These are phyloP conservation scores for Ophion ventricosus DNA, from an alignment of 2,888 invertebrate species.

Conservation along the genomic window DNA sequence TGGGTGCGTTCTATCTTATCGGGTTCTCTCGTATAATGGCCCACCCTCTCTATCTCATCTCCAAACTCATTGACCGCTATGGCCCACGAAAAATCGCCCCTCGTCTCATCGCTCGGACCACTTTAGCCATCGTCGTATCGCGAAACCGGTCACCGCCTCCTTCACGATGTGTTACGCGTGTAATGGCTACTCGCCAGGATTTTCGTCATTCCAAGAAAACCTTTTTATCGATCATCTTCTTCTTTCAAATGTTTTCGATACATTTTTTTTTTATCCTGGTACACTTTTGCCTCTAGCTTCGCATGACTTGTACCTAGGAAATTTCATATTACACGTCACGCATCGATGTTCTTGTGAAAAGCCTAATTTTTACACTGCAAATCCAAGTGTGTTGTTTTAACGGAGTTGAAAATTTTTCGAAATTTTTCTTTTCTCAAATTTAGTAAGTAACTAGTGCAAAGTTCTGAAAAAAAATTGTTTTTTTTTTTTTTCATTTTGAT, in stretches of 20 bases:
- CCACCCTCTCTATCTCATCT: slow-evolving; percentile 64
- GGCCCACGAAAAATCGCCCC: slow-evolving; percentile 48
- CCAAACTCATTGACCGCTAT: slow-evolving; percentile 56
- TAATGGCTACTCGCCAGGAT: slow-evolving; percentile 34
- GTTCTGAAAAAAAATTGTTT: no score
- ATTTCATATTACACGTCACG: background rate
- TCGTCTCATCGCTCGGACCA: slow-evolving; percentile 43
- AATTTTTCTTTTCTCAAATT: no score
- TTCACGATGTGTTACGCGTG: slow-evolving; percentile 22
- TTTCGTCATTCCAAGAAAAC: slow-evolving; percentile 15
- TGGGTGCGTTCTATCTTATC: slow-evolving; percentile 62
- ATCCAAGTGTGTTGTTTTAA: no score
- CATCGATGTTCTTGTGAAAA: background rate
- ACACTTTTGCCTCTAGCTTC: background rate
- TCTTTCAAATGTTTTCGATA: slow-evolving; percentile 1
- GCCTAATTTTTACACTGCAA: no score
- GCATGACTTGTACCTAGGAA: no score
- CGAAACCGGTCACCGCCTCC: slow-evolving; percentile 38
- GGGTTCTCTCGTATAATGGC: slow-evolving; percentile 62
- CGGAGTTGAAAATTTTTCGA: no score
- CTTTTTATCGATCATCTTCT: slow-evolving; percentile 4
- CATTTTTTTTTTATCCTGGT: background rate
- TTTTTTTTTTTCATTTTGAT: no score
- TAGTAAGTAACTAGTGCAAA: no score
- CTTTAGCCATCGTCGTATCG: slow-evolving; percentile 48